Conservation (phyloP, 2,888 invertebrate genomes). For the Eurois occulta region DNA sequence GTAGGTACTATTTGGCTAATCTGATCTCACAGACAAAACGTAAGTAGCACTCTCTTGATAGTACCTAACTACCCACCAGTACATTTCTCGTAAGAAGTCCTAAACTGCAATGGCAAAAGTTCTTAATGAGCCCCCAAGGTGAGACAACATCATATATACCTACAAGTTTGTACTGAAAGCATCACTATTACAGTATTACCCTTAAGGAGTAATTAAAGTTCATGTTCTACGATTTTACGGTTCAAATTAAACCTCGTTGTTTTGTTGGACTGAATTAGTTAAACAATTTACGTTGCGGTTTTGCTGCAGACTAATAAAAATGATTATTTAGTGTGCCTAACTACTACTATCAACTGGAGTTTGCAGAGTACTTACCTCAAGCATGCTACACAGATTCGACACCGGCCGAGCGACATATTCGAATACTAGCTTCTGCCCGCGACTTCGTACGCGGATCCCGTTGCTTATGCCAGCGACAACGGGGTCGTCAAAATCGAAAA, state of each 20-base stretch:
- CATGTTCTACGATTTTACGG: constrained; percentile 16
- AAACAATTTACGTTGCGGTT: not conserved
- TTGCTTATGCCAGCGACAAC: too few species aligned
- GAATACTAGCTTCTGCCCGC: too few species aligned
- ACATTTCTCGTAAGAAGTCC: constrained; percentile 33
- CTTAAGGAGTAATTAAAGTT: constrained; percentile 41
- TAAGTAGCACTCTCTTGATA: constrained; percentile 15
- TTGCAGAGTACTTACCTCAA: not conserved
- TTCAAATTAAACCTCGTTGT: not conserved
- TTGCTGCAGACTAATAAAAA: not conserved
- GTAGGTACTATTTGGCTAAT: not conserved
- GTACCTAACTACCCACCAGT: not conserved
- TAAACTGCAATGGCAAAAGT: constrained; percentile 43
- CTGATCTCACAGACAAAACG: constrained; percentile 1
- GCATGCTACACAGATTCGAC: not conserved
- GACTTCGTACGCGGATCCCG: too few species aligned
- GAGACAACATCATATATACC: constrained; percentile 18
- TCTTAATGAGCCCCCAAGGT: constrained; percentile 45
- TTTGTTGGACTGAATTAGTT: not conserved
- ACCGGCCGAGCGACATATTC: not conserved
- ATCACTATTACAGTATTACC: constrained; percentile 25
- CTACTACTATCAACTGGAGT: not conserved
- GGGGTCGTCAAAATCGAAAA: too few species aligned
- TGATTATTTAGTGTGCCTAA: not conserved
- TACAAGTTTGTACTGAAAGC: constrained; percentile 35